Base-by-base conservation (phyloP, 1,140 invertebrate genomes). In the Pseudoatta argentina region DNA sequence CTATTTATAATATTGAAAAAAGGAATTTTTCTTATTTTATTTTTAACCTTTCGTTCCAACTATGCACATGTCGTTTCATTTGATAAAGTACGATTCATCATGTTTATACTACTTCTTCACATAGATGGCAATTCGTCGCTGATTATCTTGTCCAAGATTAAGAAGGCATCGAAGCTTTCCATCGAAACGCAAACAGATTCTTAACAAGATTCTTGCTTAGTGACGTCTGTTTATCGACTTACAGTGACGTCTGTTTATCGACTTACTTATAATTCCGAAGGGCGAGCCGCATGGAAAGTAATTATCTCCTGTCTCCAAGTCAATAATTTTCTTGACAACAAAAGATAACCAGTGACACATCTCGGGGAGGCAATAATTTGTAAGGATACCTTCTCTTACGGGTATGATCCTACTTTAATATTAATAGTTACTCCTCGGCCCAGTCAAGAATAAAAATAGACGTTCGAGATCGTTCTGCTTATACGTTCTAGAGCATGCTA, bases 391-490 rank as follows among this genome's bases (percentile, higher is more conserved):
- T 86, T 91, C 87, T 91, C 87, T 59, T 14, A 69, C 73, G 81
- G 67, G 86, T 51, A 53, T 92, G 88, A 92, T 89, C 89, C 89
- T 85, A 10, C 88, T 88, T 93, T 77, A 73, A 92, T 93, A 92
- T 92, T 93, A 94, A 94, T 92, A 89, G 85, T 77, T 85, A 86
- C 78, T 88, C 78, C 76, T 75, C 87, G 85, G 91, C 85, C 85
- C 78, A 66, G 93, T 85, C 72, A 88, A 93, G 91, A 93, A 93
- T 92, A 92, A 93, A 92, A 91, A 91, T 92, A 88, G 91, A 85
- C 24, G 64, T 63, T 75, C 63, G 24, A 78, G 79, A 72, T 51
- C 30, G 72, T 87, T 75, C 88, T 71, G 59, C 27, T 59, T 79
- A 34, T 66, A 51, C 59, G 85, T 73, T 66, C 66, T 89, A 87